Base-by-base conservation (phyloP, 2,888 invertebrate genomes). In the Falcaria lacertinaria region DNA sequence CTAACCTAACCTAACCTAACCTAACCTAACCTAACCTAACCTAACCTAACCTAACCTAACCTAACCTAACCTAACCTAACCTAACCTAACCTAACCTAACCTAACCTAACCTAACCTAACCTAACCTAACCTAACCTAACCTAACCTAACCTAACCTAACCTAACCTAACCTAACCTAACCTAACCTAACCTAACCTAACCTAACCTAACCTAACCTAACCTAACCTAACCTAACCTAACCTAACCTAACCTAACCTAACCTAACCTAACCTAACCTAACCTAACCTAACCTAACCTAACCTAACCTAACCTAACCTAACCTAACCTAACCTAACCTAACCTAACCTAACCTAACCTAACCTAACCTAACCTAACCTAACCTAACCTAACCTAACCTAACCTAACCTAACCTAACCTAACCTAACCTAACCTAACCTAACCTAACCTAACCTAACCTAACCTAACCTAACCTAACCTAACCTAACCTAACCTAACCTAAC, bases 141-240 rank as follows among this genome's bases (percentile, higher is more conserved):
- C 43, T 40, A 49, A 49, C 45, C 45, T 49, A 44, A 45, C 45
- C 43, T 50, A 50, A 48, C 48, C 48, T 45, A 48, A 48, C 45
- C 45, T 45, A 48, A 48, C 48, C 45, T 45, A 48, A 45, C 48
- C 48, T 48, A 48, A 48, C 48, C 50, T 50, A 50, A 47, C 50
- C 50, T 50, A 50, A 45, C 47, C 47, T 50, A 47, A 46, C 43
- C 44, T 41, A 47, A 45, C 50, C 44, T 47, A 47, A 41, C 40
- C 45, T 46, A 43, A 41, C 40, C 42, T 44, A 41, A 42, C 35
- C 45, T 43, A 46, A 42, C 40, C 45, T 42, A 39, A 33, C 39
- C 41, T 42, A 34, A 38, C 41, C 47, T 47, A 47, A 47, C 46
- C 47, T 42, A 46, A 47, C 42, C 43, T 43, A 43, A 43, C 42